Base-by-base conservation (phyloP, 1,140 invertebrate genomes). In the Antheraea mylitta region DNA sequence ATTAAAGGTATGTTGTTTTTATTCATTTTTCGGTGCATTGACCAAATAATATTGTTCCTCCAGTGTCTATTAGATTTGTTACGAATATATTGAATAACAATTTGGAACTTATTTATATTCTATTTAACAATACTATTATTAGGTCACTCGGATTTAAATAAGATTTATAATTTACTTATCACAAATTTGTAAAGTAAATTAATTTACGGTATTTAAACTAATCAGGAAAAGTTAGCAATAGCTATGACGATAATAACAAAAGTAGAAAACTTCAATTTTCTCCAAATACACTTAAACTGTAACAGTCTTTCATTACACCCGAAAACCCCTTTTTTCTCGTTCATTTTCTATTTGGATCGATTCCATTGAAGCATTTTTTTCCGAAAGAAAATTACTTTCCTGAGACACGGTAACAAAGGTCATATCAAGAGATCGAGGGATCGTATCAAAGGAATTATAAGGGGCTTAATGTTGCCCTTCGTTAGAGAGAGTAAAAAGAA, bases 401-500 rank as follows among this genome's bases (percentile, higher is more conserved):
- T 37, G 13, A n/a, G n/a, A 63, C 22, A 63, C 11, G 45, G 45
- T 53, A 10, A 53, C 45, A 53, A 53, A 53, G 45, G 45, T 53
- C 61, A 30, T 37, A 63, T 63, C 37, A 63, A 63, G 22, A 63
- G 61, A 63, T 63, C 30, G 37, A 18, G 30, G 61, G 61, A 60
- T 63, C 61, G 30, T n/a, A 36, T 63, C 61, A 63, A 63, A 37
- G 61, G 61, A 37, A 63, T 63, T 63, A 37, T 53, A 53, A 53
- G 45, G 19, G 61, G 61, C 61, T 63, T 63, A 63, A 60, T 19
- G 59, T 60, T 30, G 59, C 18, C 59, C 18, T 60, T 63, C 61
- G 61, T 63, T 63, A 63, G 22, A n/a, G 61, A 60, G 9, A 22
- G 18, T 37, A 63, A 37, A 63, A 63, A 63, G 45, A 13, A 53